These are phyloP conservation scores for Nothoprocta pentlandii DNA, from an alignment of 2,113 vertebrate genomes.

Conservation along the genomic window DNA sequence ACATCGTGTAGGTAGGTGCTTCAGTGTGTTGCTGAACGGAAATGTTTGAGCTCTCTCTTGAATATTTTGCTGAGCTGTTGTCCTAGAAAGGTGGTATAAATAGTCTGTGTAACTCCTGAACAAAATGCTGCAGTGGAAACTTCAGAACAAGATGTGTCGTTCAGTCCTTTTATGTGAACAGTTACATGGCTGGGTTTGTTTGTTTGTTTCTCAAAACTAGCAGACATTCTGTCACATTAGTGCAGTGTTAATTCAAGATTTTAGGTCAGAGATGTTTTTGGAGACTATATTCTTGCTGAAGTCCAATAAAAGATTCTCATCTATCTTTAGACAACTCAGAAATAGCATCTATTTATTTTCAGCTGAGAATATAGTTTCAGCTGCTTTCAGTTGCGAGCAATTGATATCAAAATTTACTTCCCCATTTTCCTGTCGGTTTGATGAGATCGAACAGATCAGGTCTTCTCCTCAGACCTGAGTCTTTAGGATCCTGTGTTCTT, in stretches of 20 bases:
- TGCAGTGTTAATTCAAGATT: not conserved
- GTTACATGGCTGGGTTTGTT: not conserved
- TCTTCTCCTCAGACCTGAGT: not conserved
- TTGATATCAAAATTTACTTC: not conserved
- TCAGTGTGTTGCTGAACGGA: not conserved
- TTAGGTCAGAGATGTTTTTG: not conserved
- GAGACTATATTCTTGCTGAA: not conserved
- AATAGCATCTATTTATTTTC: not conserved
- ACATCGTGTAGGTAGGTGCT: not conserved
- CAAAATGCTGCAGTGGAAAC: not conserved
- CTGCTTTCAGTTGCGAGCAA: not conserved
- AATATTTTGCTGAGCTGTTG: not conserved
- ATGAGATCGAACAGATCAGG: not conserved
- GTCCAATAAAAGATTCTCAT: not conserved
- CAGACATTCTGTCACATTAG: not conserved
- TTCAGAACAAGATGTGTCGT: not conserved
- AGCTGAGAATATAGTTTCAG: not conserved
- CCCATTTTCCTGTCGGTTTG: not conserved
- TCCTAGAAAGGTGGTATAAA: not conserved
- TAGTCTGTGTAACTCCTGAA: not conserved
- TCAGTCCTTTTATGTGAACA: not conserved
- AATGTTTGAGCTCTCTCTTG: not conserved
- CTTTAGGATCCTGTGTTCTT: not conserved
- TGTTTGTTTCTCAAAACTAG: not conserved
- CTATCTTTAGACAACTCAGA: not conserved